Evolutionary conservation across 2,797 vertebrate genomes (phyloP).

Genomic region (Pseudomugil tenellus): DNA sequence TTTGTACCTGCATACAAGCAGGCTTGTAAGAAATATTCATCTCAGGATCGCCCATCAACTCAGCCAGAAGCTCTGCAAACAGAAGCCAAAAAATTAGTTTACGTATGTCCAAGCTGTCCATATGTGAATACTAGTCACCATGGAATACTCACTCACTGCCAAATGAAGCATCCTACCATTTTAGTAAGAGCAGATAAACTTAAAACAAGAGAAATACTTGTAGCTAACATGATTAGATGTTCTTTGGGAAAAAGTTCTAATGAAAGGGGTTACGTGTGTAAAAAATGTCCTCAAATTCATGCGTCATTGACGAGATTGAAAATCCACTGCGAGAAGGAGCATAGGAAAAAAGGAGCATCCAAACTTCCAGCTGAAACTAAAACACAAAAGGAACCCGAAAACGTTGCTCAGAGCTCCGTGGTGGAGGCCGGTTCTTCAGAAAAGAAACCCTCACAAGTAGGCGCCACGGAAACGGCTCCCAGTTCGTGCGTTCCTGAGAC

Average conservation of each 20-base stretch:
- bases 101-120: slow-evolving; percentile 86
- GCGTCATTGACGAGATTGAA: slow-evolving; percentile 84
- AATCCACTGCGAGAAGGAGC: slow-evolving; percentile 83
- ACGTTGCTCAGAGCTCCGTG: not conserved
- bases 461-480: slow-evolving; percentile 58
- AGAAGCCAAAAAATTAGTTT: slow-evolving; percentile 65
- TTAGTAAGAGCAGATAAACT: slow-evolving; percentile 86
- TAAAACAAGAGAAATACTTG: slow-evolving; percentile 81
- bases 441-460: slow-evolving; percentile 75
- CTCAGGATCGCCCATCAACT: slow-evolving; percentile 42
- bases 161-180: slow-evolving; percentile 86
- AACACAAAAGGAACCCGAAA: slow-evolving; percentile 59
- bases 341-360: slow-evolving; percentile 69
- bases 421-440: slow-evolving; percentile 71
- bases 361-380: slow-evolving; percentile 73
- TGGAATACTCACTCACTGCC: slow-evolving; percentile 90
- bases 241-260: slow-evolving; percentile 79
- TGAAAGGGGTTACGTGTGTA: slow-evolving; percentile 86
- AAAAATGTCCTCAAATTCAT: slow-evolving; percentile 84
- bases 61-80: slow-evolving; percentile 59
- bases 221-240: slow-evolving; percentile 72
- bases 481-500: slow-evolving; percentile 72
- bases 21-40: slow-evolving; percentile 60
- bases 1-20: slow-evolving; percentile 82
- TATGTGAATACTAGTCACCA: slow-evolving; percentile 89